phyloP scores from a whole-genome alignment of 2,888 invertebrate species.

The Geotrupes spiniger region DNA sequence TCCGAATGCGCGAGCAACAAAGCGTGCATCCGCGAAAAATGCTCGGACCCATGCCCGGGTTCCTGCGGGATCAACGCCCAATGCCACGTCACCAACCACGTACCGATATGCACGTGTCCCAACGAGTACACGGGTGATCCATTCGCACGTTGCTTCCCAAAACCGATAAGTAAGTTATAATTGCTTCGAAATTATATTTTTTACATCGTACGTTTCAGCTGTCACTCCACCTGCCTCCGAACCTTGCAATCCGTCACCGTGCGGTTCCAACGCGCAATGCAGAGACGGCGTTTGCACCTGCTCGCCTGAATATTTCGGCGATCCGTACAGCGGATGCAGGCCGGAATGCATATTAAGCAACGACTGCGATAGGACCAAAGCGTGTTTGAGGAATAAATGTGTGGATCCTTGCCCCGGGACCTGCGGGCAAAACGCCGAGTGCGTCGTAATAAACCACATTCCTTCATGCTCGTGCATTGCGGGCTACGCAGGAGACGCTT shows the following conservation, averaged over 20 bases:
- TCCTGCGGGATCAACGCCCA: slow-evolving; percentile 72
- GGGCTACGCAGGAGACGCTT: slow-evolving; percentile 68
- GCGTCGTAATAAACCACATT: slow-evolving; percentile 70
- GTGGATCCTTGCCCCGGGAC: slow-evolving; percentile 64
- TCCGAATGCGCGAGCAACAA: slow-evolving; percentile 72
- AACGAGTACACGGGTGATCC: slow-evolving; percentile 72
- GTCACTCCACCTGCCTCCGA: slow-evolving; percentile 40
- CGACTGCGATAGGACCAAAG: slow-evolving; percentile 62
- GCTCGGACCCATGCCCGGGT: slow-evolving; percentile 78
- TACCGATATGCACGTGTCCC: slow-evolving; percentile 70
- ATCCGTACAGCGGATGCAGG: slow-evolving; percentile 68
- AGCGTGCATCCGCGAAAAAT: slow-evolving; percentile 75
- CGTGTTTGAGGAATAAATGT: slow-evolving; percentile 67
- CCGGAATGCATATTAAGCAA: slow-evolving; percentile 68
- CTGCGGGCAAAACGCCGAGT: slow-evolving; percentile 70
- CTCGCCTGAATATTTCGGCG: slow-evolving; percentile 73
- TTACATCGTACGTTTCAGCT: slow-evolving; percentile 19
- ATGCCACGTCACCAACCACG: slow-evolving; percentile 73
- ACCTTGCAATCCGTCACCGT: slow-evolving; percentile 76
- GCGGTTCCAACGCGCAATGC: slow-evolving; percentile 81
- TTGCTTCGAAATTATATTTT: neutral
- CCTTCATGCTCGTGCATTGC: slow-evolving; percentile 71
- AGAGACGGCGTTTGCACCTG: slow-evolving; percentile 77
- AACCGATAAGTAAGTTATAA: slow-evolving; percentile 30
- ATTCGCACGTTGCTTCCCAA: slow-evolving; percentile 56